phyloP scores from a whole-genome alignment of 2,888 invertebrate genomes.

The Andrena hattorfiana region DNA sequence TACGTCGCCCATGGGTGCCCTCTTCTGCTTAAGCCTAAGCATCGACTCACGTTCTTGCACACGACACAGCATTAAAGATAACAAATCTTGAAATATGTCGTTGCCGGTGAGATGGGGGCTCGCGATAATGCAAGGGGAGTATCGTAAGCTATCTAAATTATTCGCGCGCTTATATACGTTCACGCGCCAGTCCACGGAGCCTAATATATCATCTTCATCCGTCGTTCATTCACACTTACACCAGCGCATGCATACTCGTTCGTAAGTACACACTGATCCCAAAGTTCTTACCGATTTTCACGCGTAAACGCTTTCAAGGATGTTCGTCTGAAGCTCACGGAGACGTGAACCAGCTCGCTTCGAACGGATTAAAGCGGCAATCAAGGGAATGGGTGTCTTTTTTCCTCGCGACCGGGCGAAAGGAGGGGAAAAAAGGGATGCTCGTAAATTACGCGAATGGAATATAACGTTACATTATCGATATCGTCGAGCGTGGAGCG shows the following conservation, averaged over 20 bases:
- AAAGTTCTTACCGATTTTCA: constrained; percentile 6
- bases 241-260: constrained; percentile 19
- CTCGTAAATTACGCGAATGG: constrained; percentile 62
- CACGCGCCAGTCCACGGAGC: constrained; percentile 28
- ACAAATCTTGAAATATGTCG: constrained; percentile 77
- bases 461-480: constrained; percentile 33
- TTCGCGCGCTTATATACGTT: constrained; percentile 36
- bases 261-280: constrained; percentile 5
- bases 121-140: constrained; percentile 64
- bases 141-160: constrained; percentile 63
- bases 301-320: constrained; percentile 11
- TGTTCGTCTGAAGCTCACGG: not conserved
- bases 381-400: not conserved
- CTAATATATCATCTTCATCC: constrained; percentile 57
- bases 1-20: constrained; percentile 38
- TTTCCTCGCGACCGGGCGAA: not conserved
- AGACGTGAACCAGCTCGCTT: constrained; percentile 17
- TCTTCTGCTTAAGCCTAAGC: constrained; percentile 57
- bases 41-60: constrained; percentile 53
- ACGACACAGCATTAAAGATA: constrained; percentile 68
- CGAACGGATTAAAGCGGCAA: constrained; percentile 20
- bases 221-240: constrained; percentile 2
- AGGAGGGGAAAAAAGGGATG: constrained; percentile 9
- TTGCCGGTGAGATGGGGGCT: constrained; percentile 49
- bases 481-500: constrained; percentile 45